Evolutionary conservation across 2,113 vertebrate genomes (phyloP).

Genomic region (Camelus bactrianus): DNA sequence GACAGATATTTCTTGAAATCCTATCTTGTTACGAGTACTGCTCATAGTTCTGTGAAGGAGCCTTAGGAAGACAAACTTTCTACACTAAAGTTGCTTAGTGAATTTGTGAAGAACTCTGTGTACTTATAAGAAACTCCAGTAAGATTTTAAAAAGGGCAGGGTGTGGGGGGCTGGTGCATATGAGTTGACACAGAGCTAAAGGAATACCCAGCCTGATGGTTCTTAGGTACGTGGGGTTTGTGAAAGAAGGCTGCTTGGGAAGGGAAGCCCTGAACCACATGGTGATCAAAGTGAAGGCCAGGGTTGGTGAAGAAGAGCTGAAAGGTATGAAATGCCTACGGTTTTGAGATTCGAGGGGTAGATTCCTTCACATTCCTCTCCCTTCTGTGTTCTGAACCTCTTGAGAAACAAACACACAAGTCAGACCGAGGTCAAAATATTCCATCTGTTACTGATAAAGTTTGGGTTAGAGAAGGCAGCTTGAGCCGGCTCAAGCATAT

Average conservation of each 20-base stretch:
- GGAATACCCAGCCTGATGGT: neutral
- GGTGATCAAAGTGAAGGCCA: neutral
- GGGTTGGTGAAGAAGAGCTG: neutral
- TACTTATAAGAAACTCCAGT: neutral
- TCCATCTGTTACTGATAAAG: neutral
- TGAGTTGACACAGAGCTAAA: neutral
- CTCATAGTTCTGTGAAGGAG: neutral
- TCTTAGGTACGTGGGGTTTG: neutral
- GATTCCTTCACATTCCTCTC: neutral
- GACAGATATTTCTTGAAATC: neutral
- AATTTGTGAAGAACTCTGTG: neutral
- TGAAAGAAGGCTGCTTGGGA: neutral
- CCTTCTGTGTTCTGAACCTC: neutral
- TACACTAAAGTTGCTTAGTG: neutral
- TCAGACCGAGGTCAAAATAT: neutral
- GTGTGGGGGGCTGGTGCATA: too few species aligned
- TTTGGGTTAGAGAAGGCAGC: neutral
- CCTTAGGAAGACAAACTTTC: neutral
- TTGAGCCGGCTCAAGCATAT: neutral
- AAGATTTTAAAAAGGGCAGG: neutral
- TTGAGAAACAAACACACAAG: neutral
- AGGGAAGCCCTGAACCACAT: neutral
- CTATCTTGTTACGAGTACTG: neutral
- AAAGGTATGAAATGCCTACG: neutral
- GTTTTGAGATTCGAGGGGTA: neutral